Percentiles rank a stretch among this genome's conserved stretches.
Evolutionary conservation across 1,140 invertebrate genomes (phyloP).

Genomic region (Trichoplusia ni): DNA sequence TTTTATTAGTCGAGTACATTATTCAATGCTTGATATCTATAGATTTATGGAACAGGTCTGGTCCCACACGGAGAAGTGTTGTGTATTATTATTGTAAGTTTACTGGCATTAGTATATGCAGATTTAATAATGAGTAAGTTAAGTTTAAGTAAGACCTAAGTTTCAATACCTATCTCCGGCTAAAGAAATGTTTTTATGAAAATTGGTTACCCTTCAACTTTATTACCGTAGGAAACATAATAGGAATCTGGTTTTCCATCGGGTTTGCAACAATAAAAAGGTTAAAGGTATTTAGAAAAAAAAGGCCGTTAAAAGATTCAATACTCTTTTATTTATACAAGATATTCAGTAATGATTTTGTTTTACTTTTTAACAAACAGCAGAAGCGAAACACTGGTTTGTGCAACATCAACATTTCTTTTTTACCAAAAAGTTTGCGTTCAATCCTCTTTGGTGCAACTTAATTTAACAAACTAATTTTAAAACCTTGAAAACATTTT

Average conservation of each 20-base stretch:
- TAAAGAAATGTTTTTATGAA: no score
- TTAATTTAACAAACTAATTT: conserved; percentile 13
- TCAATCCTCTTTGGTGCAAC: conserved; percentile 33
- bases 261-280: not conserved
- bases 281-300: not conserved
- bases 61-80: no score
- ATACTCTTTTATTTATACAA: conserved; percentile 38
- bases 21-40: no score
- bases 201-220: no score
- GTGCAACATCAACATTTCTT: conserved; percentile 25
- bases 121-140: no score
- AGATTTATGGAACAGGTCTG: no score
- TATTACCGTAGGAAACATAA: no score
- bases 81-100: no score
- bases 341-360: conserved; percentile 21
- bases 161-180: no score
- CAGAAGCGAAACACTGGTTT: conserved; percentile 24
- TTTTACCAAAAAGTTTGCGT: conserved; percentile 10
- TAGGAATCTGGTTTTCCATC: no score
- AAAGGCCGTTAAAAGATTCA: conserved; percentile 10
- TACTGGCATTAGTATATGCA: no score
- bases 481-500: conserved; percentile 13
- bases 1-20: not conserved
- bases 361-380: conserved; percentile 19
- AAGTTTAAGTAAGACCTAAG: no score